Percentiles rank a stretch among this genome's conserved stretches.
These are phyloP conservation scores for Polypterus senegalus DNA, from an alignment of 2,113 vertebrate genomes.

Conservation along the genomic window DNA sequence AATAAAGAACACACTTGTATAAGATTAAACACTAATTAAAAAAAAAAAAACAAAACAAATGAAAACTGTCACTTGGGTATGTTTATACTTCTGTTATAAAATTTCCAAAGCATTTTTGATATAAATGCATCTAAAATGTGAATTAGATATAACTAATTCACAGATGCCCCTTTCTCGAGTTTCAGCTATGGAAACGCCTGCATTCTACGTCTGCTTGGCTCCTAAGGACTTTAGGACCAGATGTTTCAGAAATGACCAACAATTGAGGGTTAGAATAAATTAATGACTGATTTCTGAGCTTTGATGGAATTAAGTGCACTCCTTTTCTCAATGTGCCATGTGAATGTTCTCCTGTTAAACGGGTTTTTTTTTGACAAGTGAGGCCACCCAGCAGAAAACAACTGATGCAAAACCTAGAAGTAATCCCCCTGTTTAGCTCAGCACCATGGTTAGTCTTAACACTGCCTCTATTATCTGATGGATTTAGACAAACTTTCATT, in stretches of 20 bases:
- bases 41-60: too few species aligned
- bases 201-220: slow-evolving; percentile 43
- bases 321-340: slow-evolving; percentile 83
- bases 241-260: slow-evolving; percentile 87
- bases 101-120: too few species aligned
- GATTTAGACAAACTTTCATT: slow-evolving; percentile 98
- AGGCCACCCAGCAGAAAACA: slow-evolving; percentile 99
- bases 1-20: too few species aligned
- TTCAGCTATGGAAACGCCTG: slow-evolving; percentile 29
- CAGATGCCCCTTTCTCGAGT: slow-evolving; percentile 6
- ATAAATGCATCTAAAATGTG: not conserved
- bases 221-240: slow-evolving; percentile 65
- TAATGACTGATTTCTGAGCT: slow-evolving; percentile 94
- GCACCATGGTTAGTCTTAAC: slow-evolving; percentile 93
- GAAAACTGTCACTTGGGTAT: too few species aligned
- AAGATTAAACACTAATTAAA: too few species aligned
- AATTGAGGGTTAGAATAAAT: slow-evolving; percentile 86
- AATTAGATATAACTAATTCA: not conserved
- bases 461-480: slow-evolving; percentile 97
- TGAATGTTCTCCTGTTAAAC: slow-evolving; percentile 83
- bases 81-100: too few species aligned
- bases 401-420: slow-evolving; percentile 96
- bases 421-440: slow-evolving; percentile 94
- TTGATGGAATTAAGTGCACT: slow-evolving; percentile 98
- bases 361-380: slow-evolving; percentile 79